Base-by-base conservation (phyloP, 2,888 invertebrate species). In the Drosophila histrio region DNA sequence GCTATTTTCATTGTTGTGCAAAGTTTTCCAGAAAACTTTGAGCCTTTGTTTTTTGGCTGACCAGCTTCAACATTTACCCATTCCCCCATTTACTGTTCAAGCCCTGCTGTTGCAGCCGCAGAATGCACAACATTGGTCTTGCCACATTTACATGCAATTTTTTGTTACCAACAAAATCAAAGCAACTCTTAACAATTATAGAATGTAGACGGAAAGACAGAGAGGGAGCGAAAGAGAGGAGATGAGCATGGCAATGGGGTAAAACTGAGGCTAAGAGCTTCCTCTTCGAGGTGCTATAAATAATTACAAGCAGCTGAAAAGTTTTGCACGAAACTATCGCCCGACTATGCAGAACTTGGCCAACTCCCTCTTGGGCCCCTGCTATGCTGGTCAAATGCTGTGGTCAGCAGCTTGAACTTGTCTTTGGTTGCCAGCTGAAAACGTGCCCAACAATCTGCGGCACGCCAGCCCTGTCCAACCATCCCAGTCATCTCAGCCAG, bases 271-370 rank as follows among this genome's bases (percentile, higher is more conserved):
- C 53, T n/a, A 47, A 50, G 28, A 46, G 59, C 50, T 52, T 34
- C 50, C 71, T 58, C 67, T 64, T 58, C 58, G 70, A 74, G 83
- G 83, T 79, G 81, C 77, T 80, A 81, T 83, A 83, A 81, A 80
- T 83, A 81, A 81, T 81, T 83, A 74, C 80, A 80, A 80, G 61
- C 79, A 80, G 80, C 71, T 77, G 72, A 65, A 72, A 82, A 81
- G 56, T 79, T 79, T 72, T 50, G 47, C 59, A 64, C 50, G 44
- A 76, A 76, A 76, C 72, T 70, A 79, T 77, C 49, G 46, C 19
- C 26, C 9, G 63, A 70, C 74, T 79, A 71, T 70, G 72, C 69
- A 76, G 50, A 70, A 66, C 66, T 77, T 73, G 65, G 39, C 61
- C 54, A 59, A 50, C 17, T 28, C 28, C 36, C 22, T 13, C 13